Percentiles rank a stretch among this genome's conserved stretches.
These are phyloP conservation scores for Hephaestus fuliginosus DNA, from an alignment of 2,797 vertebrate genomes.

Conservation along the genomic window DNA sequence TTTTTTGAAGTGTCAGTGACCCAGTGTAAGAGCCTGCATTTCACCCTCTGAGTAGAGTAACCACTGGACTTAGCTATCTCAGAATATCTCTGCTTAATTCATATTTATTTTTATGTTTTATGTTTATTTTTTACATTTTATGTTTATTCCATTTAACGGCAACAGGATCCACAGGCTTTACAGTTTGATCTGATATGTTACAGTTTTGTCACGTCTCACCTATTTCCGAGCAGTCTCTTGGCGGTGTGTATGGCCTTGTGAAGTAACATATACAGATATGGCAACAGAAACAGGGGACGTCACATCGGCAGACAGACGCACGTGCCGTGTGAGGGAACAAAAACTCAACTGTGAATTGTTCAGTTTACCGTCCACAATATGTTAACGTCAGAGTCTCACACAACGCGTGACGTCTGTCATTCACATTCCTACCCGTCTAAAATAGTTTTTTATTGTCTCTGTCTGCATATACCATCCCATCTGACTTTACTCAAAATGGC, in stretches of 20 bases:
- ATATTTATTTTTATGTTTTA: neutral
- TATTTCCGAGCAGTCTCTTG: neutral
- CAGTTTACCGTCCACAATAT: neutral
- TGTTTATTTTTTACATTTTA: too few relatives aligned
- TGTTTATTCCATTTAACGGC: neutral
- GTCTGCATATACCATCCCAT: neutral
- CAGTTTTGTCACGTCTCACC: neutral
- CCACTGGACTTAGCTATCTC: too few relatives aligned
- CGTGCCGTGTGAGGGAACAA: neutral
- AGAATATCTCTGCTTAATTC: neutral
- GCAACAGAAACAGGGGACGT: neutral
- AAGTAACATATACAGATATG: neutral
- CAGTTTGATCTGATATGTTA: neutral
- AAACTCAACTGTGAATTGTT: constrained; percentile 1
- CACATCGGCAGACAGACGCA: neutral
- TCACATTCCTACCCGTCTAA: fast-evolving
- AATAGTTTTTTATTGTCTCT: neutral
- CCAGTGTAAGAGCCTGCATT: neutral
- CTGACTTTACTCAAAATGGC: neutral
- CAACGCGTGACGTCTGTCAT: neutral
- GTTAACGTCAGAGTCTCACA: neutral
- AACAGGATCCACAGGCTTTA: neutral
- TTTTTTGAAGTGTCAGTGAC: constrained; percentile 23
- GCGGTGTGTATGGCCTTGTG: neutral
- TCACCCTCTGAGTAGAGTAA: neutral